A percentile compares a stretch with the other conserved stretches of the same genome.
Conservation (phyloP, 2,797 vertebrate species). For the Carcharodon carcharias region DNA sequence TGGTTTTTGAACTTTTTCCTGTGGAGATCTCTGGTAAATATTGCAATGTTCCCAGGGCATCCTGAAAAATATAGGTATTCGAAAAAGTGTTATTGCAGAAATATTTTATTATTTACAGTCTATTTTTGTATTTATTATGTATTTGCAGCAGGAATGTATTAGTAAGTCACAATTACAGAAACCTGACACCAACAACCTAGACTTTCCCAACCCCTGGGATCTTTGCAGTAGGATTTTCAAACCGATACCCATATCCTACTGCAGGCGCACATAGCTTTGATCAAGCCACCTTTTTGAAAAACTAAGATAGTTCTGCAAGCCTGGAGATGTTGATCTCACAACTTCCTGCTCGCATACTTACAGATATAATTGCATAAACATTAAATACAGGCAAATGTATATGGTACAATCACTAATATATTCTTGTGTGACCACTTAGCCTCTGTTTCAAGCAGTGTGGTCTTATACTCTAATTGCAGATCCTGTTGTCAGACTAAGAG, state of each 20-base stretch:
- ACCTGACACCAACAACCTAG: neutral
- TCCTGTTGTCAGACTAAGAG: neutral
- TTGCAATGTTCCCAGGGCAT: neutral
- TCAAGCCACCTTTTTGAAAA: neutral
- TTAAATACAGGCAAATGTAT: neutral
- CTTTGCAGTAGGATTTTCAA: neutral
- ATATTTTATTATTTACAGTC: neutral
- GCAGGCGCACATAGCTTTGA: neutral
- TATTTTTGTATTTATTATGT: neutral
- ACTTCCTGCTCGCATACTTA: neutral
- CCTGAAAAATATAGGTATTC: neutral
- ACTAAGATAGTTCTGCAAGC: neutral
- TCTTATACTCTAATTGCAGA: neutral
- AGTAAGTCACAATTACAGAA: neutral
- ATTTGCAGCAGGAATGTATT: neutral
- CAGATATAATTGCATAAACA: neutral
- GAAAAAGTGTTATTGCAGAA: neutral
- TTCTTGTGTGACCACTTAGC: neutral
- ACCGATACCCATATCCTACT: neutral
- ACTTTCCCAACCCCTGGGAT: neutral
- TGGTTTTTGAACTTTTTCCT: neutral
- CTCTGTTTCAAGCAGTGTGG: neutral
- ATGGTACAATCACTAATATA: neutral
- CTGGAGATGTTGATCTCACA: neutral
- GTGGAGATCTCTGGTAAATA: neutral